Evolutionary conservation across 2,888 invertebrate genomes (phyloP).

Genomic region (Chalcis sispes): DNA sequence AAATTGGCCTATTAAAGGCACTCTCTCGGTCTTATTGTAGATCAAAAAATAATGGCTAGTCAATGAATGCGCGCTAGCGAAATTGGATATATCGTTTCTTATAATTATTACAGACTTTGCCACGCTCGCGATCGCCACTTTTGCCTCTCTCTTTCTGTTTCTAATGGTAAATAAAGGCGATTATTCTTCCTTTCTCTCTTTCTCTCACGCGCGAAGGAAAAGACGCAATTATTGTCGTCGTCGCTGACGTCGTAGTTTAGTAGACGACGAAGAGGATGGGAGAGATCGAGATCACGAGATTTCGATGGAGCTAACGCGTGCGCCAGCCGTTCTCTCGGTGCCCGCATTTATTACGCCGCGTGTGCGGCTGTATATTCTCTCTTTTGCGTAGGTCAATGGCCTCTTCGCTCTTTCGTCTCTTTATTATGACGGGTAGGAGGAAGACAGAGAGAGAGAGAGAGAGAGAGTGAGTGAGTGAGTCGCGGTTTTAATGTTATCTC

Average conservation of each 20-base stretch:
- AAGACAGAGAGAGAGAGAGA: too few relatives aligned
- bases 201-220: too few relatives aligned
- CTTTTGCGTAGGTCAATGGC: constrained; percentile 12
- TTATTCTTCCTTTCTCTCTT: too few relatives aligned
- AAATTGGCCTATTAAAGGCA: constrained; percentile 19
- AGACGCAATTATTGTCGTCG: constrained; percentile 18
- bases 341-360: constrained; percentile 14
- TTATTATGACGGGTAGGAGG: too few relatives aligned
- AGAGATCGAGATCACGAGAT: constrained; percentile 39
- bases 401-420: too few relatives aligned
- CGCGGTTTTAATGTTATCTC: too few relatives aligned
- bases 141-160: too few relatives aligned
- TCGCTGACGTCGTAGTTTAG: background rate
- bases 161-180: too few relatives aligned
- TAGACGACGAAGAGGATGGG: background rate
- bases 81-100: background rate
- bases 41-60: background rate
- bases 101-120: too few relatives aligned
- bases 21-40: too few relatives aligned
- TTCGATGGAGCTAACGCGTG: constrained; percentile 32
- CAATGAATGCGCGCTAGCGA: background rate
- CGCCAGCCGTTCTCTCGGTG: background rate
- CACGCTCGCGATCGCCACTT: too few relatives aligned
- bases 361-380: background rate
- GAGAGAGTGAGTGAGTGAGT: too few relatives aligned